These are phyloP conservation scores for Ficedula albicollis DNA, from an alignment of 2,797 vertebrate genomes.

Conservation along the genomic window DNA sequence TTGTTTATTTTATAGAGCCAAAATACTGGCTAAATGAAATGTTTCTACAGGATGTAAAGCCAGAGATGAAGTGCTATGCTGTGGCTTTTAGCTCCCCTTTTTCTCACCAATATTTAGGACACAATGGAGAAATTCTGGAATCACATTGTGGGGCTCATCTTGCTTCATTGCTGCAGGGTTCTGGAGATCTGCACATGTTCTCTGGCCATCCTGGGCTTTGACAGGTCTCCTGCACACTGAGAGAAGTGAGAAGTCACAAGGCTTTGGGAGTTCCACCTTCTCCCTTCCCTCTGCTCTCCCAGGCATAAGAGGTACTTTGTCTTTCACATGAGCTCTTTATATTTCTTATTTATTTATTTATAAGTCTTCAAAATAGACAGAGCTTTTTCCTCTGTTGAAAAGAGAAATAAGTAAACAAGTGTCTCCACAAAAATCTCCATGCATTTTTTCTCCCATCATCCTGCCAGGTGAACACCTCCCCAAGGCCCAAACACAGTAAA, in stretches of 20 bases:
- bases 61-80: not conserved
- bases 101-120: not conserved
- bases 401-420: not conserved
- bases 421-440: not conserved
- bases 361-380: not conserved
- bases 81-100: not conserved
- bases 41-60: not conserved
- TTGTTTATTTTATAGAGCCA: slow-evolving; percentile 38
- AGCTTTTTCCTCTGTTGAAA: not conserved
- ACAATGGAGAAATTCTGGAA: not conserved
- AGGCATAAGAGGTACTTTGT: not conserved
- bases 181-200: not conserved
- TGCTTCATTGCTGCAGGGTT: not conserved
- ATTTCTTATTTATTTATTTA: not conserved
- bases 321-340: not conserved
- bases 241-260: not conserved
- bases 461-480: not conserved
- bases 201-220: not conserved
- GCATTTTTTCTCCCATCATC: not conserved
- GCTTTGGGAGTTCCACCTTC: not conserved
- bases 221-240: not conserved
- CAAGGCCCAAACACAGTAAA: not conserved
- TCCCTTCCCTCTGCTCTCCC: not conserved
- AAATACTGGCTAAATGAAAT: slow-evolving; percentile 2
- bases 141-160: not conserved